Evolutionary conservation across 64 coral and sea anemone species (phyloP).

Genomic region (Pocillopora verrucosa): DNA sequence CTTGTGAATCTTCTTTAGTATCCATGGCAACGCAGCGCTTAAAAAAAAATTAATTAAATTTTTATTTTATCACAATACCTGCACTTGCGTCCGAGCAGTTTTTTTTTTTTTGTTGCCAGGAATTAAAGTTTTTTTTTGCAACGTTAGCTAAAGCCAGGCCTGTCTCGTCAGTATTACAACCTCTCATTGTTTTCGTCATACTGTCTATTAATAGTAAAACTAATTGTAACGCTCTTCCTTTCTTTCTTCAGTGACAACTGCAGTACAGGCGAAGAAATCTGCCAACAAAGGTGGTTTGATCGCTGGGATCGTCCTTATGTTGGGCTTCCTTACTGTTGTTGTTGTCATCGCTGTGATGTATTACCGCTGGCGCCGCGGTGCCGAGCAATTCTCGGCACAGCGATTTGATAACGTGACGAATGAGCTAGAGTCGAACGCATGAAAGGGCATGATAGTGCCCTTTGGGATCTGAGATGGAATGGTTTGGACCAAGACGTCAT

Average conservation of each 20-base stretch:
- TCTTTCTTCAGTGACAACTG: too few relatives aligned
- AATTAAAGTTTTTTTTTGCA: too few relatives aligned
- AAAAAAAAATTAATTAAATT: too few relatives aligned
- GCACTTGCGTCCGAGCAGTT: too few relatives aligned
- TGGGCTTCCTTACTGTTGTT: neutral
- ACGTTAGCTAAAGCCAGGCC: too few relatives aligned
- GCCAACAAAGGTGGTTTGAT: slow-evolving; percentile 17
- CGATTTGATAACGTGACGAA: slow-evolving; percentile 6
- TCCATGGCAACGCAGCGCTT: too few relatives aligned
- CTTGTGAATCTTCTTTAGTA: too few relatives aligned
- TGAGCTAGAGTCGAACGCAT: neutral
- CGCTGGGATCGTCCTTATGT: slow-evolving; percentile 24
- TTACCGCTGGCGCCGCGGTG: slow-evolving; percentile 3
- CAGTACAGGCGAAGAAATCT: neutral
- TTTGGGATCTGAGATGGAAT: too few relatives aligned
- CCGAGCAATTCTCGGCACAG: slow-evolving; percentile 12
- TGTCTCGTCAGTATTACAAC: too few relatives aligned
- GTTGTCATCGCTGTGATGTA: slow-evolving; percentile 32
- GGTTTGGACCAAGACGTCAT: too few relatives aligned
- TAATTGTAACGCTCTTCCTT: neutral
- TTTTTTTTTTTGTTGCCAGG: too few relatives aligned
- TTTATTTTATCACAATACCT: neutral
- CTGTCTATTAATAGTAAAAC: neutral
- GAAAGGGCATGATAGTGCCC: neutral
- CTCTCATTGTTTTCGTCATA: too few relatives aligned